These are phyloP conservation scores for Panthera uncia DNA, from an alignment of 2,113 vertebrate genomes.

Conservation along the genomic window DNA sequence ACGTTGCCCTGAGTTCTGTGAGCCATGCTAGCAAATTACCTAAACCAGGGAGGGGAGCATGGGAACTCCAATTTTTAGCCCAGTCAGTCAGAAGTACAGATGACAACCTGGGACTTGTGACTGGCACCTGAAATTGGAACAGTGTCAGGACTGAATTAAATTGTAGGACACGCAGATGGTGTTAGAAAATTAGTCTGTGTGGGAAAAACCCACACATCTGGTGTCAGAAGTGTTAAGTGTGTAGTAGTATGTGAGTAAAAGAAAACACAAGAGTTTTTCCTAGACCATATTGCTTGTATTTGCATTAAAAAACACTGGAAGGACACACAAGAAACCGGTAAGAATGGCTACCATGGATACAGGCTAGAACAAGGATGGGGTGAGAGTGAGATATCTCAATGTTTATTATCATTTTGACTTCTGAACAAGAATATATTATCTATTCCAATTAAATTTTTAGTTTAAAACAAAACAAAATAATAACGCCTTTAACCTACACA, in stretches of 20 bases:
- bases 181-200: background rate
- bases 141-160: background rate
- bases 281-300: background rate
- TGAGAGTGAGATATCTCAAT: background rate
- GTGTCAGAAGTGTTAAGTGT: background rate
- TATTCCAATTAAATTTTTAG: background rate
- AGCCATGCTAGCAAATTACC: background rate
- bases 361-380: background rate
- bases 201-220: background rate
- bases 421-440: background rate
- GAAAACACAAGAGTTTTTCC: background rate
- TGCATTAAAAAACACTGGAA: background rate
- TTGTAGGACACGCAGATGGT: background rate
- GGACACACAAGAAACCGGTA: background rate
- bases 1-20: background rate
- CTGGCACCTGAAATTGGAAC: background rate
- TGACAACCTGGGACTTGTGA: background rate
- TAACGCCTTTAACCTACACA: background rate
- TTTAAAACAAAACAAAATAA: background rate
- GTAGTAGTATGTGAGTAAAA: background rate
- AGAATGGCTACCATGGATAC: background rate
- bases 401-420: background rate
- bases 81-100: background rate
- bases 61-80: background rate
- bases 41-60: background rate